Base-by-base conservation (phyloP, 64 coral and sea anemone species). In the Porites lutea region DNA sequence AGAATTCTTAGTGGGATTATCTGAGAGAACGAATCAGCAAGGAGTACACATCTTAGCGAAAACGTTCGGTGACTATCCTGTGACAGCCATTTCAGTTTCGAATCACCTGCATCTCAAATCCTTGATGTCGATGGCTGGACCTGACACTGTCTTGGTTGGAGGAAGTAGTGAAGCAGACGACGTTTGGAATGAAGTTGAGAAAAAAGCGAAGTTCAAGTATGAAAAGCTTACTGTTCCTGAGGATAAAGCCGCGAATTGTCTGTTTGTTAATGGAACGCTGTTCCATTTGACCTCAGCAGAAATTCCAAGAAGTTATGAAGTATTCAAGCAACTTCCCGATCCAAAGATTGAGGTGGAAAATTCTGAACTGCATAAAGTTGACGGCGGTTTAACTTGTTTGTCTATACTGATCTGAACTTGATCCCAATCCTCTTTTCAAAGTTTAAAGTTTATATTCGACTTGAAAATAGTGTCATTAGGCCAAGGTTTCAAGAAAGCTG, bases 1-100 rank as follows among this genome's bases (percentile, higher is more conserved):
- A 37, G 97, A 99, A 58, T 99, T 99, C 68, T 85, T 99, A 54
- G 94, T 99, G 49, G 97, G 97, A 65, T 44, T 96, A 16, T 91
- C 94, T 13, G 74, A 27, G 3, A 93, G 97, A 20, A 89, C 90
- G 2, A 99, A 94, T 83, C 79, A 68, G 48, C 94, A 96, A 14
- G 91, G 97, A 58, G 16, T 94, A 14, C 74, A 75, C 3, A 67
- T 13, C 7, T 48, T 99, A 77, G 88, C 74, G 6, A 74, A 96
- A 74, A 88, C 86, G 19, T 99, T 99, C 67, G 86, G 91, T 2
- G 71, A 77, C 10, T 96, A 91, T 62, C 97, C 94, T 2, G 94
- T 99, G 9, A 71, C 69, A 45, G 84, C 60, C 4, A 89, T 99
- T 49, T 54, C 66, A 67, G 83, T 99, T 0, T 11, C 21, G 59